Conservation (phyloP, 2,797 vertebrate genomes). For the Eulemur mongoz region DNA sequence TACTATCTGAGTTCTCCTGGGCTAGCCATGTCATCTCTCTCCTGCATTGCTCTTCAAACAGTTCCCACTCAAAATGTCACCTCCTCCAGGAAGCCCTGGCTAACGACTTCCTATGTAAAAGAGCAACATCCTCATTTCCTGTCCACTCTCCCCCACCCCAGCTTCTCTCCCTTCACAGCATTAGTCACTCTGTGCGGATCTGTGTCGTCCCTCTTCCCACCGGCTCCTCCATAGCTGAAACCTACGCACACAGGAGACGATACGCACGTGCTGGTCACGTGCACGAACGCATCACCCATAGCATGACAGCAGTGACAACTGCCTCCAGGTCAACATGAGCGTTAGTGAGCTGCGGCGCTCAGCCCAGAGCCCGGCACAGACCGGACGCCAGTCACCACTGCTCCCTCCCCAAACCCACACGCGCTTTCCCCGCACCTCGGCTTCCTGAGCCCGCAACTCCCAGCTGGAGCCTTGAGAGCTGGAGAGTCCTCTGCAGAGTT, state of each 20-base stretch:
- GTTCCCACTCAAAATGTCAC: neutral
- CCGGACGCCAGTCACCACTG: accelerated
- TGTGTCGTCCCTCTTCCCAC: neutral
- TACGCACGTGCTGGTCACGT: accelerated
- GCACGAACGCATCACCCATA: neutral
- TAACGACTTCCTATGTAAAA: accelerated
- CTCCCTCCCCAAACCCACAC: neutral
- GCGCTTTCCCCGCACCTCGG: neutral
- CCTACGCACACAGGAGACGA: neutral
- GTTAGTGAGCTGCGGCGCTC: neutral
- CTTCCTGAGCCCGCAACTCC: neutral
- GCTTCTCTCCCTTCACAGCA: too few relatives aligned
- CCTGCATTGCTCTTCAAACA: neutral
- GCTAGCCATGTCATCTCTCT: neutral
- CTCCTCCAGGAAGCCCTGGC: neutral
- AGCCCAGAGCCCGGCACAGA: neutral
- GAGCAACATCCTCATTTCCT: too few relatives aligned
- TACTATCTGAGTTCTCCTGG: neutral
- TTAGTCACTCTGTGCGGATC: neutral
- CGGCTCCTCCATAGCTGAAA: neutral
- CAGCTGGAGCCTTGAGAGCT: neutral
- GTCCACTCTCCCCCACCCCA: neutral
- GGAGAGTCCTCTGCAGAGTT: neutral
- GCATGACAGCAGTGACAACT: neutral
- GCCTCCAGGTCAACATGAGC: neutral